Evolutionary conservation across 2,113 vertebrate species (phyloP), one percentile per base, ranked within the genome.

Genomic region (human): DNA sequence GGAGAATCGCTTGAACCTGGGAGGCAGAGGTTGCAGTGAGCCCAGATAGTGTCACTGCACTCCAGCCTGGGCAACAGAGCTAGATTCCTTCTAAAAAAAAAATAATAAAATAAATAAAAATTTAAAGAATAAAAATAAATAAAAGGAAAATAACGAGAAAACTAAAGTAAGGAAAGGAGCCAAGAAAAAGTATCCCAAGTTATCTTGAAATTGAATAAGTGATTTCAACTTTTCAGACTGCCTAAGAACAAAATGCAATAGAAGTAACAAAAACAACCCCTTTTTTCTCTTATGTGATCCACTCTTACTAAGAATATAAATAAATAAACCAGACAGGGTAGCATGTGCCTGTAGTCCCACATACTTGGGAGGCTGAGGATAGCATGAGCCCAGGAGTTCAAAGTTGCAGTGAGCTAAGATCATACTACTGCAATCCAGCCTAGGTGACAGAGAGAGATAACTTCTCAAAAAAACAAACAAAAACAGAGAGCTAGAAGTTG

Each of bases 121-220:
- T 61, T 61, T 30, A 0, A 13, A 61, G 11, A 61, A 61, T 12
- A 61, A 61, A 61, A 61, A 27, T 61, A 61, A 61, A 61, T 61
- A 61, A 30, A 61, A 61, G 59, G 59, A 61, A 61, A 61, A 30
- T 30, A 96, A 64, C 25, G 79, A 90, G 85, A 97, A 94, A 94
- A 73, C 45, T 78, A 95, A 95, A 93, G 61, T 8, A 50, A 93
- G 80, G 89, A 94, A 94, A 13, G 43, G 22, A 86, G 86, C 90
- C 90, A 83, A 96, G 68, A 94, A 82, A 97, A 97, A 93, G 30
- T 75, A 82, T 86, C 32, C 94, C 55, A 40, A 90, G 14, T 90
- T 95, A 83, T 75, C 86, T 75, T 40, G 66, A 35, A 91, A 91
- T 79, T 86, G 86, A 95, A 93, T 25, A 92, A 85, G 17, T 35